Conservation (phyloP, 2,113 vertebrate genomes). For the Hirundichthys speculiger region DNA sequence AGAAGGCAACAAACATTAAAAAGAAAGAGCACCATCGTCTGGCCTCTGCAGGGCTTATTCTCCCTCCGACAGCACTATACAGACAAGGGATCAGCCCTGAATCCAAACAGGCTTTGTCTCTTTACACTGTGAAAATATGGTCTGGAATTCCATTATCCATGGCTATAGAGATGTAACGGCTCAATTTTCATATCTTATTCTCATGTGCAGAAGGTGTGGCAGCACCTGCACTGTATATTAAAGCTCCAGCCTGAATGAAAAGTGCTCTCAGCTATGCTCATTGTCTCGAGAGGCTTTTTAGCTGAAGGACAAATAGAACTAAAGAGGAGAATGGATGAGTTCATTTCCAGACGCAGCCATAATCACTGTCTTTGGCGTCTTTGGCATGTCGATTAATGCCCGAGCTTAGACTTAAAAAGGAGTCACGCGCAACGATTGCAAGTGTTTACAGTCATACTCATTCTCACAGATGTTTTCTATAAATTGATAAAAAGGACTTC, state of each 20-base stretch:
- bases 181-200: conserved; percentile 61
- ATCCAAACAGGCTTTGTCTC: conserved; percentile 68
- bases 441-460: not conserved
- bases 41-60: conserved; percentile 40
- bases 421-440: not conserved
- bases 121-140: conserved; percentile 67
- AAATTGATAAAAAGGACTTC: too few species aligned
- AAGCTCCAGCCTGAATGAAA: conserved; percentile 5
- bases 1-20: conserved; percentile 38
- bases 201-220: conserved; percentile 10
- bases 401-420: conserved; percentile 21
- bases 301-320: conserved; percentile 54
- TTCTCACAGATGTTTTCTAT: conserved; percentile 11
- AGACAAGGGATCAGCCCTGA: conserved; percentile 61
- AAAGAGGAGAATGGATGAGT: conserved; percentile 30
- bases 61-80: conserved; percentile 50
- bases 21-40: conserved; percentile 13
- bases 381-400: conserved; percentile 35
- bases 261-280: conserved; percentile 15
- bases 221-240: conserved; percentile 37
- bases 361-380: conserved; percentile 25
- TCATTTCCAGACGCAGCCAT: conserved; percentile 34
- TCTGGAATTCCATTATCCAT: conserved; percentile 68
- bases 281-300: conserved; percentile 52
- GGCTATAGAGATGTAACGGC: conserved; percentile 45